Base-by-base conservation (phyloP, 1,140 invertebrate species). In the Heliconius hewitsoni region DNA sequence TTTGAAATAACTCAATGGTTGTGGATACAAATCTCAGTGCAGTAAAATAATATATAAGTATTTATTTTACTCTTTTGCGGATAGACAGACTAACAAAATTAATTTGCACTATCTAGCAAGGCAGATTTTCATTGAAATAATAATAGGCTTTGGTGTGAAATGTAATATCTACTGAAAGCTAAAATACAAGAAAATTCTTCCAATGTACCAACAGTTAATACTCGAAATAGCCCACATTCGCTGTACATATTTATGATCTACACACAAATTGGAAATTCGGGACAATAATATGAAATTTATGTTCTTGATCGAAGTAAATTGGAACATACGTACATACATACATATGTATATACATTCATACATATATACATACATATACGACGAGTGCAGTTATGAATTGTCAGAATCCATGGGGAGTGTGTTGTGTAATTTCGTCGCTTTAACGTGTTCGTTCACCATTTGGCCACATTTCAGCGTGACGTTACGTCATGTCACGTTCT, bases 401-500 rank as follows among this genome's bases (percentile, higher is more conserved):
- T 57, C 55, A n/a, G 55, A 23, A 57, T 57, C 55, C 55, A 57
- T 57, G n/a, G 55, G 55, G 55, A 57, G 55, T 52, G 50, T 19
- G 50, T 19, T 52, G 50, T 52, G 50, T 52, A 52, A 52, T 52
- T 52, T 57, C 55, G 55, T 23, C 8, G 55, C n/a, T n/a, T n/a
- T 57, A n/a, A n/a, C 55, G 55, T 57, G 42, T 73, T 73, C 42
- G 39, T 73, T 34, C 34, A 39, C 71, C 71, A 23, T 73, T 73
- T 42, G 71, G 71, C 19, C 71, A 73, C 71, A 73, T 73, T 73
- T 73, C 71, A 19, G 71, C 39, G 34, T 73, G 37, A 73, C 42
- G 39, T 42, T 23, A 73, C 71, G 55, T 57, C n/a, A 23, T 57
- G 55, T 57, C 55, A 57, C n/a, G 55, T 9, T n/a, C 55, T n/a